Conservation (phyloP, 1,140 invertebrate species). For the Theocolax elegans region DNA sequence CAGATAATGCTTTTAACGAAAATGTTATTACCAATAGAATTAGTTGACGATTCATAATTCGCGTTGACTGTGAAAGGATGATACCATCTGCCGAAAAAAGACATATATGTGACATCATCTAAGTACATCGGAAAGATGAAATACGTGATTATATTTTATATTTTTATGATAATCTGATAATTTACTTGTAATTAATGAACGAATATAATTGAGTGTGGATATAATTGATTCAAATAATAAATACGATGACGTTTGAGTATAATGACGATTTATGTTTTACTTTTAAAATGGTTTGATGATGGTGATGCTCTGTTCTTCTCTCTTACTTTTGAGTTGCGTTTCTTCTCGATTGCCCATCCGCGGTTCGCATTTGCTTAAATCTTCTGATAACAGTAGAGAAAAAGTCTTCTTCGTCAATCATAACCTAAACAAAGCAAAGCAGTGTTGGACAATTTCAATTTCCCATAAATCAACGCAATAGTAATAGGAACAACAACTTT, state of each 20-base stretch:
- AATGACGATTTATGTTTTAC: slow-evolving; percentile 35
- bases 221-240: no score
- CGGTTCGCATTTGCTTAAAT: slow-evolving; percentile 60
- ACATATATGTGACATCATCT: no score
- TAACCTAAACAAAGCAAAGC: slow-evolving; percentile 61
- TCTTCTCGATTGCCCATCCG: slow-evolving; percentile 51
- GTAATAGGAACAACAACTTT: no score
- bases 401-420: slow-evolving; percentile 71
- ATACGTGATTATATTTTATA: no score
- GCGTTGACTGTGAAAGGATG: slow-evolving; percentile 69
- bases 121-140: no score
- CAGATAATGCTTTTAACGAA: no score
- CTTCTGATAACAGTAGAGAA: slow-evolving; percentile 68
- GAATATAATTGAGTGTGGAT: no score
- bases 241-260: slow-evolving; percentile 27
- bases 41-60: slow-evolving; percentile 74
- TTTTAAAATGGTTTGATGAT: slow-evolving; percentile 41
- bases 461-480: no score
- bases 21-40: slow-evolving; percentile 76
- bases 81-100: slow-evolving; percentile 59
- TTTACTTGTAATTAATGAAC: no score
- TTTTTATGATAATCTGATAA: no score
- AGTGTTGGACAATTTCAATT: no score
- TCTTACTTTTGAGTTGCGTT: slow-evolving; percentile 54
- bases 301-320: slow-evolving; percentile 35